Base-by-base conservation (phyloP, 2,888 invertebrate species). In the Sesia apiformis region DNA sequence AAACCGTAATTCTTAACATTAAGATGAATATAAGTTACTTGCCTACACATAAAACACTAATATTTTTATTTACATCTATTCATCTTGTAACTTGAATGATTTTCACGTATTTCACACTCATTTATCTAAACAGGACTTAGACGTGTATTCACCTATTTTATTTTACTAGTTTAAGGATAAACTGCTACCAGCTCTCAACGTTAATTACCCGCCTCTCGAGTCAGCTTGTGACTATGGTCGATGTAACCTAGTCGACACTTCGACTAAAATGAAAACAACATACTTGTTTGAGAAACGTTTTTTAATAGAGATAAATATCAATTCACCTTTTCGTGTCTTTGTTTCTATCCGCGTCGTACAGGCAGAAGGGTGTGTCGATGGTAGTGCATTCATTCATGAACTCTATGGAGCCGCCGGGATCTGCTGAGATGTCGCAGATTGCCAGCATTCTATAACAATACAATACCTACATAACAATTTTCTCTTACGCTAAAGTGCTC, bases 381-480 rank as follows among this genome's bases (percentile, higher is more conserved):
- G 99, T 99, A 0, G 99, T 99, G 77, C 99, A 99, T 76, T 99
- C 99, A 70, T 98, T 97, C 99, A 99, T 99, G 76, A 99, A 99
- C 75, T 99, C 99, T 56, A 99, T 98, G 46, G 97, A 97, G 55
- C 98, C 98, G 0, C 99, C 98, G 0, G 99, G 99, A 85, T 99
- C 99, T 0, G 99, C 99, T 0, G 98, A 98, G 70, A 99, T 99
- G 78, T 99, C 99, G 78, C 99, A 99, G 69, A 99, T 97, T 3
- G 94, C 96, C 60, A 99, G 87, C 93, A 99, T 95, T 60, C 98
- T 91, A 63, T 4, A 60, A 64, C 8, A 39, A 49, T 23, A 52
- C 46, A 51, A 56, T 42, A 7, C 42, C 3, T 49, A 1, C 8
- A 23, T 49, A 8, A n/a, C 23, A 49, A 49, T n/a, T 49, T 23